Percentiles rank a stretch among this genome's conserved stretches.
Evolutionary conservation across 1,140 invertebrate genomes (phyloP).

Genomic region (Drosophila orosa): DNA sequence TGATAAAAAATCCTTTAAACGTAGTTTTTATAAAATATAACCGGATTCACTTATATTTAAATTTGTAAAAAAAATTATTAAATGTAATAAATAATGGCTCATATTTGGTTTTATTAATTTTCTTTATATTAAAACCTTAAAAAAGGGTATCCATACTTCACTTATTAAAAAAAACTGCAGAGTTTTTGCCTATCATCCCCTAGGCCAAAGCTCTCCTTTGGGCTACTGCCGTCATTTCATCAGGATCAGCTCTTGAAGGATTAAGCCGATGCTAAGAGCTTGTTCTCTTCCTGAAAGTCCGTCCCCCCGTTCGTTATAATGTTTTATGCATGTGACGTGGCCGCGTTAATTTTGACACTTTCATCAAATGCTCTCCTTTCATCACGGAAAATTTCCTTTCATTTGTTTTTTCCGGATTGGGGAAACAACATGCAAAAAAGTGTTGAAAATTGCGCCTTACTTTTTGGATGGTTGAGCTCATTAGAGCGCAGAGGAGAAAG

Average conservation of each 20-base stretch:
- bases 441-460: conserved; percentile 47
- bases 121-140: background rate
- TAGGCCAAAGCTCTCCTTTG: conserved; percentile 5
- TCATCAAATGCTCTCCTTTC: conserved; percentile 63
- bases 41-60: too few relatives aligned
- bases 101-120: background rate
- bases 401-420: conserved; percentile 18
- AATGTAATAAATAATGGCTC: background rate
- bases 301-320: conserved; percentile 21
- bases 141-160: conserved; percentile 16
- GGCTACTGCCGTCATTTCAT: conserved; percentile 19
- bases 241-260: conserved; percentile 45
- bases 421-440: conserved; percentile 36
- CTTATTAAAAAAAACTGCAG: too few relatives aligned
- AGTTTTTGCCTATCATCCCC: conserved; percentile 9
- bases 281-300: conserved; percentile 3
- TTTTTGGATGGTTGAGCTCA: conserved; percentile 45
- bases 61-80: too few relatives aligned
- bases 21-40: background rate
- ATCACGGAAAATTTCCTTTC: conserved; percentile 20
- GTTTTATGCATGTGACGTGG: conserved; percentile 55
- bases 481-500: conserved; percentile 43
- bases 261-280: conserved; percentile 43
- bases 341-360: conserved; percentile 57
- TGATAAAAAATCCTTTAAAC: background rate